Base-by-base conservation (phyloP, 2,888 invertebrate genomes). In the Parnassius mnemosyne region DNA sequence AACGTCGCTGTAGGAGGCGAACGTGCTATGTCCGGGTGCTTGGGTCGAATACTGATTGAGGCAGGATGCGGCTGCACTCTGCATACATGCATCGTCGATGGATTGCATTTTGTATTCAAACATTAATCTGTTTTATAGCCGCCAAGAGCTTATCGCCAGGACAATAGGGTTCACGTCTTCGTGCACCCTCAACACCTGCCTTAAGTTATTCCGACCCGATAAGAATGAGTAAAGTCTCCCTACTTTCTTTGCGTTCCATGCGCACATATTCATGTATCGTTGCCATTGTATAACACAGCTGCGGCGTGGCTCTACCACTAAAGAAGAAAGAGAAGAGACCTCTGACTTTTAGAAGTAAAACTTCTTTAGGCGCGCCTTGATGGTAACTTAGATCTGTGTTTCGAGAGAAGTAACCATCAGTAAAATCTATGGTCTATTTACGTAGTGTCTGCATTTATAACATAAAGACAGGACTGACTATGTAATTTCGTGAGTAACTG, bases 1-100 rank as follows among this genome's bases (percentile, higher is more conserved):
- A 83, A 80, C 80, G 81, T 80, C 81, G 77, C 85, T 83, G 86
- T 87, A 85, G 79, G 78, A 72, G 80, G 74, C 76, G 79, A 77
- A 74, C 78, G 79, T 75, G 75, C 75, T 74, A 76, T 81, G 85
- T 85, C 85, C 86, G 86, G 84, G 84, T 81, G 78, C 74, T 68
- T 68, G 72, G 69, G 68, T 66, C 68, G 88, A 83, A 89, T 89
- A 88, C 79, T 86, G 87, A 87, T 85, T 68, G 73, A 50, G 46
- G 75, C 84, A 82, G 83, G 82, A 83, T 83, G 79, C 81, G 76
- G 73, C 77, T 74, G 78, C 78, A 77, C 72, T 76, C 74, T 79
- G 84, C 82, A 81, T 84, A 78, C 74, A 73, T 74, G 74, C 71
- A 72, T 67, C 65, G 68, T 57, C 66, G 47, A 65, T 64, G 52